These are phyloP conservation scores for Squalus acanthias DNA, from an alignment of 2,797 vertebrate genomes.

Conservation along the genomic window DNA sequence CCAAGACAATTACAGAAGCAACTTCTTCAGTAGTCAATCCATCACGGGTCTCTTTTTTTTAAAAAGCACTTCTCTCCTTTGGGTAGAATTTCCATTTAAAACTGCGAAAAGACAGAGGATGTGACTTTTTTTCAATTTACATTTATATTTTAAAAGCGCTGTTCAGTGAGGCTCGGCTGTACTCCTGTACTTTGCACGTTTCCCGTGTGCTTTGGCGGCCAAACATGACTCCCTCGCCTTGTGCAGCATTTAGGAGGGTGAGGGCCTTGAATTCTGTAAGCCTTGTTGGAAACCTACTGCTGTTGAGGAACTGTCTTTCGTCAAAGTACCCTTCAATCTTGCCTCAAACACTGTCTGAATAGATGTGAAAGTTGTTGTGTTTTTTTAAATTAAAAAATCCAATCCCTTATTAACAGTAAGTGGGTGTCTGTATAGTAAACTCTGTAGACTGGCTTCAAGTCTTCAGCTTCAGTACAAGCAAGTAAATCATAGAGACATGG, in stretches of 20 bases:
- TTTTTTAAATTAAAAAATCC: neutral
- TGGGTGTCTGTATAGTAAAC: neutral
- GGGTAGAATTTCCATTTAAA: neutral
- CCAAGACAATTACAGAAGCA: neutral
- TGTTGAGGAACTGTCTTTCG: neutral
- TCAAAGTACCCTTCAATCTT: neutral
- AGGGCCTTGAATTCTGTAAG: neutral
- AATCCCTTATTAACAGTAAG: neutral
- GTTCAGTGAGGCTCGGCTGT: neutral
- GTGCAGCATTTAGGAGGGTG: neutral
- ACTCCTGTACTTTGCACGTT: neutral
- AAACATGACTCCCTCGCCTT: neutral
- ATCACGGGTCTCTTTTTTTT: neutral
- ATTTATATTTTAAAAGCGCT: neutral
- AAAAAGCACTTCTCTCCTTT: neutral
- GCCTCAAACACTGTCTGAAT: conserved; percentile 13
- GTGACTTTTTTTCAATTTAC: neutral
- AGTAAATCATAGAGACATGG: neutral
- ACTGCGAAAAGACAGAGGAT: neutral
- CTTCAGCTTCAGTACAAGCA: neutral
- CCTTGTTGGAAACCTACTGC: neutral
- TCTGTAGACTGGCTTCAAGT: neutral
- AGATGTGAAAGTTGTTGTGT: neutral
- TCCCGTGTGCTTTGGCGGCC: neutral
- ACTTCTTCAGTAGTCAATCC: neutral